Conservation (phyloP, 2,888 invertebrate genomes). For the Oxystoma pomonae region DNA sequence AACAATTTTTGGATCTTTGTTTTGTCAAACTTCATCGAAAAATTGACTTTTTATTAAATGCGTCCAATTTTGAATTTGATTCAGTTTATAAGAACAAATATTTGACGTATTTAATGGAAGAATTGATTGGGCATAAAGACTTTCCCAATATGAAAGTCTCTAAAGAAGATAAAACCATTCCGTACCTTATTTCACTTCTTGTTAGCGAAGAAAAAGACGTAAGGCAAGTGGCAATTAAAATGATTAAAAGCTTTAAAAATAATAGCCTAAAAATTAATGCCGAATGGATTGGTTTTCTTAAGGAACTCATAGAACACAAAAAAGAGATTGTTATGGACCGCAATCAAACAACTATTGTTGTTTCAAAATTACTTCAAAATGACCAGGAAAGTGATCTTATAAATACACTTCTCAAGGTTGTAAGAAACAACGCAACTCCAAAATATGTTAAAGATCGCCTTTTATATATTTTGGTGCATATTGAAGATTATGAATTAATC, state of each 20-base stretch:
- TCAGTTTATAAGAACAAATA: background rate
- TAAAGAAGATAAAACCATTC: background rate
- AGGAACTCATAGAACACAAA: constrained; percentile 27
- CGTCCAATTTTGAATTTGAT: background rate
- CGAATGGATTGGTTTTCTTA: constrained; percentile 13
- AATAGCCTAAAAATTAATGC: background rate
- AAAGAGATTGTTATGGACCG: constrained; percentile 62
- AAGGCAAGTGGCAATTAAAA: constrained; percentile 18
- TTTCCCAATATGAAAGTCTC: background rate
- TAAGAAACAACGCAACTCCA: background rate
- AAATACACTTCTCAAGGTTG: background rate
- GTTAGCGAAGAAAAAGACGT: constrained; percentile 8
- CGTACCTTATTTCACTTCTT: background rate
- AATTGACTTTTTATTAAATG: constrained; percentile 26
- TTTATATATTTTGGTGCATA: background rate
- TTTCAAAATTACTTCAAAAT: background rate
- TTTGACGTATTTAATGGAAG: background rate
- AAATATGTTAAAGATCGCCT: background rate
- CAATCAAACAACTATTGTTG: constrained; percentile 49
- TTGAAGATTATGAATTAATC: background rate
- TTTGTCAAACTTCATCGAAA: constrained; percentile 21
- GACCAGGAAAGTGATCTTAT: background rate
- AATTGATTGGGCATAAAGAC: background rate
- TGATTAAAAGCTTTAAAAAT: constrained; percentile 11
- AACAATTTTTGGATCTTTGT: constrained; percentile 47